Base-by-base conservation (phyloP, 2,113 vertebrate genomes). In the Turnix velox region DNA sequence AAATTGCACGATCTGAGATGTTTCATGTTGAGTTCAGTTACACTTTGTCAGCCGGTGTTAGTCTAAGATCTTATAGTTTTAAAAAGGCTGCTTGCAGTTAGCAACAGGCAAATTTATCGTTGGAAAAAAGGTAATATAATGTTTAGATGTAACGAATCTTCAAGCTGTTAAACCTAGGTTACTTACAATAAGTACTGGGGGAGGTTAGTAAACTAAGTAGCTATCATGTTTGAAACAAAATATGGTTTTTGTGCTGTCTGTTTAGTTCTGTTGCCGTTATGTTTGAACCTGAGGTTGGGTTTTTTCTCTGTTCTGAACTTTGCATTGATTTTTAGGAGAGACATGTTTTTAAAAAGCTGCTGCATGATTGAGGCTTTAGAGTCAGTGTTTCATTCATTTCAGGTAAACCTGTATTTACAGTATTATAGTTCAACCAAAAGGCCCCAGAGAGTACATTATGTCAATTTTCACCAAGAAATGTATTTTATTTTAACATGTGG, bases 21-120 rank as follows among this genome's bases (percentile, higher is more conserved):
- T 62, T 43, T 45, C 4, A 0, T 48, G 31, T 30, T 82, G 1
- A 2, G 0, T 61, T 14, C 71, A 5, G 58, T n/a, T 55, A 9
- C 17, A 3, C 59, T 54, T 75, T 71, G 39, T 7, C 17, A 5
- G 35, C 13, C 25, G 13, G 14, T 71, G 49, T 76, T 51, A 8
- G 63, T 25, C 12, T n/a, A 19, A 43, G 20, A 9, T 57, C 77
- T 51, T 55, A 6, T 28, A 66, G 7, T 62, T 59, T 11, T 61
- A 51, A 61, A 62, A n/a, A 2, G 12, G 10, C 9, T 24, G 7
- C 8, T 71, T 40, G 5, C 7, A 17, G 18, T 84, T 33, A 74
- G 23, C 37, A 61, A 54, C 20, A 59, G 43, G 39, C 9, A 8
- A 4, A 3, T 65, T 33, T 65, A 22, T 27, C 0, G 0, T 15